Evolutionary conservation across 2,797 vertebrate genomes (phyloP), one percentile per base, ranked within the genome.

Genomic region (Pagetopsis macropterus): DNA sequence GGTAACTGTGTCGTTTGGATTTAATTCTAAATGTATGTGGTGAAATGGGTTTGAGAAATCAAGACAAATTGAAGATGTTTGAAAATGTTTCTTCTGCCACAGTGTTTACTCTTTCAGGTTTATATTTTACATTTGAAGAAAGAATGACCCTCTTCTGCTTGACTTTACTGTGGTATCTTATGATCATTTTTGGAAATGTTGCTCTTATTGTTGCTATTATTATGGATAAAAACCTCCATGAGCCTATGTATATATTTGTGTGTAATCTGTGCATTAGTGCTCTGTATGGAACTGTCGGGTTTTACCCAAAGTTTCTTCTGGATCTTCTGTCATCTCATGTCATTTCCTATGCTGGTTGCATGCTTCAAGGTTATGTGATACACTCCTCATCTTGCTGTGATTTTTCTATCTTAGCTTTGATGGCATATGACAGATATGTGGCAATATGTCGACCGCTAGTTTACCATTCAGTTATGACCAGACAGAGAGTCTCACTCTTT

Each of bases 401-500:
- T 10, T 57, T 85, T 23, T 81, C 82, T 1, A 86, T 88, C 9
- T 17, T 87, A 2, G 40, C 81, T 12, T 11, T 88, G 45, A 90
- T 88, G 85, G 85, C 85, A 2, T 87, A 80, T 27, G 86, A 90
- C 79, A 82, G 88, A 50, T 88, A 88, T 52, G 63, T 85, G 65
- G 84, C 88, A 4, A 83, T 90, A 27, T 90, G 88, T 73, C 72
- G 17, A 21, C 87, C 88, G 14, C 76, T 89, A 0, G 9, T 43
- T 2, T 89, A 90, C 55, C 75, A 81, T 13, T 65, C 78, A 3
- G 9, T 84, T 4, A 87, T 89, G 85, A 78, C 63, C 1, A 76
- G 37, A 12, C 51, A 43, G 33, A 74, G 69, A 45, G 16, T 86
- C 10, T 62, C 5, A 1, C 1, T 83, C 4, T 62, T 79, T 16